A percentile compares a stretch with the other conserved stretches of the same genome.
phyloP scores from a whole-genome alignment of 1,140 invertebrate species.

The Latrodectus geometricus region DNA sequence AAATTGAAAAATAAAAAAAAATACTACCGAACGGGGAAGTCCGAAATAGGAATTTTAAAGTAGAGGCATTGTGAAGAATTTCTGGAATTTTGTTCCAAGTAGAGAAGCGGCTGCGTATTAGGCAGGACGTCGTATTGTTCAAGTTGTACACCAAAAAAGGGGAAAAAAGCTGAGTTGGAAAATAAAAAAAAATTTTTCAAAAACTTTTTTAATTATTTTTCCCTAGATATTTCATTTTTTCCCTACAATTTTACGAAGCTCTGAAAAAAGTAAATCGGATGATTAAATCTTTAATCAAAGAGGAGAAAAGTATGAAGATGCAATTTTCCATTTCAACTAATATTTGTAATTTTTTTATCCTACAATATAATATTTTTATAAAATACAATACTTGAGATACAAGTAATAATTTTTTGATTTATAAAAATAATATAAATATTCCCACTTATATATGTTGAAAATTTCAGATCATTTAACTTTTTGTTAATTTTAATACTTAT shows the following conservation, averaged over 20 bases:
- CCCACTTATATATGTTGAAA: too few species aligned
- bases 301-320: too few species aligned
- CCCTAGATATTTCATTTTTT: constrained; percentile 38
- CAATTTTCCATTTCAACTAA: too few species aligned
- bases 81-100: constrained; percentile 52
- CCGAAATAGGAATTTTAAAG: constrained; percentile 61
- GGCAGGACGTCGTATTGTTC: constrained; percentile 35
- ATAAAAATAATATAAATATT: too few species aligned
- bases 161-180: not conserved
- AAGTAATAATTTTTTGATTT: too few species aligned
- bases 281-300: too few species aligned
- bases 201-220: constrained; percentile 60
- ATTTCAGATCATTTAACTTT: too few species aligned
- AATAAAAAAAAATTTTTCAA: constrained; percentile 8
- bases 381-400: too few species aligned
- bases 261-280: not conserved
- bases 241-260: not conserved
- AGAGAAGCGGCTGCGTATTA: not conserved
- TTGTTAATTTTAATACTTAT: too few species aligned
- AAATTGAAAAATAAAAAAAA: constrained; percentile 41
- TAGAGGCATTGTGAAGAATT: constrained; percentile 44
- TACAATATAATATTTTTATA: too few species aligned
- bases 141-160: constrained; percentile 27
- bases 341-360: too few species aligned
- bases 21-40: constrained; percentile 21